Evolutionary conservation across 2,797 vertebrate genomes (phyloP), one percentile per base, ranked within the genome.

Genomic region (Phyllotis vaccarum): DNA sequence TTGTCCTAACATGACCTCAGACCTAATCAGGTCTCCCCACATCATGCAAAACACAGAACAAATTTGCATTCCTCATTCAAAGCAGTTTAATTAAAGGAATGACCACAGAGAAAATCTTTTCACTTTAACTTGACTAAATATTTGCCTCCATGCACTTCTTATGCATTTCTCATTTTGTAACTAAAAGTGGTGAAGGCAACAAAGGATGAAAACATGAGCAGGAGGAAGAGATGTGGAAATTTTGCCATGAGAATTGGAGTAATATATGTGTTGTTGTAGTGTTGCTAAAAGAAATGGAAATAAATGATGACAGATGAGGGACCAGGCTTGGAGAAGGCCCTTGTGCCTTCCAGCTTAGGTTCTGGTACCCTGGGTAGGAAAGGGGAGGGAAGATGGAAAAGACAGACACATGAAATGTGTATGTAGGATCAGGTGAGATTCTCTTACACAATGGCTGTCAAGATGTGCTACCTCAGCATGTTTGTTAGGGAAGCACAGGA

Each of bases 271-370:
- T 75, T 93, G 40, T 19, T 46, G 7, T 3, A 21, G 54, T 80
- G 43, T 70, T 88, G 17, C 27, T 58, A 40, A 16, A 16, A 93
- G 43, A 27, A 93, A 54, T 60, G 6, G 62, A 80, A 68, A 12
- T 70, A 89, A 90, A 85, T 75, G 88, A 90, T 89, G 91, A 95
- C 80, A 21, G 58, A 3, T 43, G 46, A 19, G 17, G 13, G 31
- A 56, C 22, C 74, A 86, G 86, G 49, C 87, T 68, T 76, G n/a
- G 75, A 91, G 40, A 68, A 62, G 40, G 62, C 27, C 16, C 60
- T 72, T 12, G 68, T 2, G 3, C 60, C 81, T 34, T 31, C 43
- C 29, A 46, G 11, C 40, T 64, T 43, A 34, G 40, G 22, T 46
- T 27, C 27, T 62, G 2, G 16, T 43, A 43, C 58, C 75, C 37